These are phyloP conservation scores for Chamaea fasciata DNA, from an alignment of 2,113 vertebrate genomes.

Conservation along the genomic window DNA sequence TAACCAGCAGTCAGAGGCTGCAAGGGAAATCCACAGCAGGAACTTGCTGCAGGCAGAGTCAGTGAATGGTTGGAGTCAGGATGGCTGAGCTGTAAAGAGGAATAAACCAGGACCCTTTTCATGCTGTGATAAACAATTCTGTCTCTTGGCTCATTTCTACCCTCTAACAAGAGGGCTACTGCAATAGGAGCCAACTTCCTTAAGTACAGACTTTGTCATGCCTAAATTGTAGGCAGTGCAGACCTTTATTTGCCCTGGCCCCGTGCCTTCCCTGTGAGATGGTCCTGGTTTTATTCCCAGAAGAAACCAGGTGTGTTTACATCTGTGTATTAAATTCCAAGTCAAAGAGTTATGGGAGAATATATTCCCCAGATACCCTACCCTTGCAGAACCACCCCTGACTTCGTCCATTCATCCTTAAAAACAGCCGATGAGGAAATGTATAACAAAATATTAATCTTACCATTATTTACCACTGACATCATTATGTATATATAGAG, in stretches of 20 bases:
- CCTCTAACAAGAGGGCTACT: neutral
- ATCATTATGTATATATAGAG: neutral
- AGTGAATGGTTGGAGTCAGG: neutral
- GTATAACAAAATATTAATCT: neutral
- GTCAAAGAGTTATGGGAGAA: neutral
- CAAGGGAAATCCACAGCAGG: neutral
- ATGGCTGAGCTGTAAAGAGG: neutral
- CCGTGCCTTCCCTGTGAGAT: neutral
- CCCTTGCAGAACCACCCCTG: neutral
- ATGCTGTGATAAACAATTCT: neutral
- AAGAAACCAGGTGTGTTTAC: constrained; percentile 58
- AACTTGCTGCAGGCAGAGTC: neutral
- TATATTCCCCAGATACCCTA: neutral
- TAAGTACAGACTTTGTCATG: neutral
- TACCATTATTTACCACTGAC: neutral
- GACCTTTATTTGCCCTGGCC: neutral
- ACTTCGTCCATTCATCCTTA: neutral
- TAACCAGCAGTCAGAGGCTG: neutral
- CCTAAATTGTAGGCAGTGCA: neutral
- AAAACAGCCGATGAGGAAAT: neutral
- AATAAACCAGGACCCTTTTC: neutral
- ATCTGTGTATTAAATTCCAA: constrained; percentile 34
- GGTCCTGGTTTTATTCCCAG: constrained; percentile 28
- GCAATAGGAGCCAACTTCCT: neutral
- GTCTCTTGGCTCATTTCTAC: neutral